phyloP scores from a whole-genome alignment of 2,888 invertebrate species.

The Phaonia tiefii region DNA sequence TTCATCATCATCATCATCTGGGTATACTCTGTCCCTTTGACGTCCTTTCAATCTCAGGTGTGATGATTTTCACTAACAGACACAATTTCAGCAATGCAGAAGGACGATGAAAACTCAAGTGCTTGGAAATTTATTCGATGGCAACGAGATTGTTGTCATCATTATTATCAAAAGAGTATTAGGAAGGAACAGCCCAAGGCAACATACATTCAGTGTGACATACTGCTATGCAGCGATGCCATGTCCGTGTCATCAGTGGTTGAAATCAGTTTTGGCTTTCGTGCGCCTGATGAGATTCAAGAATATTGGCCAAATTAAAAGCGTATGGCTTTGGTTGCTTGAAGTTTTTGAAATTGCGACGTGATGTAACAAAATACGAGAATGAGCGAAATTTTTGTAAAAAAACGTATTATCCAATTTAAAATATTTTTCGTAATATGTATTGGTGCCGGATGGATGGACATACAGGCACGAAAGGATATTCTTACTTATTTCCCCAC shows the following conservation, averaged over 20 bases:
- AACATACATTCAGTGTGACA: background rate
- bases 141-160: slow-evolving; percentile 44
- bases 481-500: no score
- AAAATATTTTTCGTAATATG: no score
- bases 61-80: slow-evolving; percentile 28
- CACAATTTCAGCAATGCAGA: slow-evolving; percentile 62
- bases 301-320: slow-evolving; percentile 63
- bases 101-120: slow-evolving; percentile 64
- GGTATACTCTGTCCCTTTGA: background rate
- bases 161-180: slow-evolving; percentile 39
- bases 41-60: slow-evolving; percentile 43
- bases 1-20: slow-evolving; percentile 16
- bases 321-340: slow-evolving; percentile 26
- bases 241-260: slow-evolving; percentile 32
- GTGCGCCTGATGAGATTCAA: slow-evolving; percentile 9
- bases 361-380: no score
- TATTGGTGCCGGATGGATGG: no score
- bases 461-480: no score
- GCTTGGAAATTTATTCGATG: slow-evolving; percentile 64
- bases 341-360: no score
- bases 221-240: slow-evolving; percentile 5
- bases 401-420: no score
- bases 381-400: no score
- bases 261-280: slow-evolving; percentile 14
- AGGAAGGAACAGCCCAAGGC: slow-evolving; percentile 52